phyloP scores from a whole-genome alignment of 2,797 vertebrate genomes.

The Cuculus canorus region DNA sequence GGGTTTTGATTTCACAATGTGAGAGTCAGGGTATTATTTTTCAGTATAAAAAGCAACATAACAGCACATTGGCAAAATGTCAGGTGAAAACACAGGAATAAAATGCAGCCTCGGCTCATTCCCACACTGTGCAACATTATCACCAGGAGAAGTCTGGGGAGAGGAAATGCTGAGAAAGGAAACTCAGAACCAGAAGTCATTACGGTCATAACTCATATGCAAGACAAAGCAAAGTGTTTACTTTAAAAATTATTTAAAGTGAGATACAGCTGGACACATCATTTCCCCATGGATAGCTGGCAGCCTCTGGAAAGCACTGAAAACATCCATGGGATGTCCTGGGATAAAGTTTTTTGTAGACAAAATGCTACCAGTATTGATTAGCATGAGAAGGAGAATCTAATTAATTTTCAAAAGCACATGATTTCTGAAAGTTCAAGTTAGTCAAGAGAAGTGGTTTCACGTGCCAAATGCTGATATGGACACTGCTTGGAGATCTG shows the following conservation, averaged over 20 bases:
- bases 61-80: background rate
- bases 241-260: constrained; percentile 31
- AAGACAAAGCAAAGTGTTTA: constrained; percentile 37
- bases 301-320: background rate
- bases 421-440: background rate
- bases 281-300: background rate
- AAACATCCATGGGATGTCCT: background rate
- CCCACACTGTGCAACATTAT: background rate
- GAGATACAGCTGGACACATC: background rate
- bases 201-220: constrained; percentile 10
- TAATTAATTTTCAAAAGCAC: background rate
- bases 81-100: background rate
- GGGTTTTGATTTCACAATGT: background rate
- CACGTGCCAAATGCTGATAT: background rate
- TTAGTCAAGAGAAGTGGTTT: background rate
- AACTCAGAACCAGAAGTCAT: constrained; percentile 38
- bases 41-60: background rate
- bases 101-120: background rate
- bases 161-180: background rate
- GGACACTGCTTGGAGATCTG: background rate
- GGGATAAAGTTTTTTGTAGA: background rate
- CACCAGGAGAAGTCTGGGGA: background rate
- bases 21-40: background rate
- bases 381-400: background rate
- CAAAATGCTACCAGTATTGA: background rate